Evolutionary conservation across 2,113 vertebrate genomes (phyloP), one percentile per base, ranked within the genome.

Genomic region (Dipodomys ordii): DNA sequence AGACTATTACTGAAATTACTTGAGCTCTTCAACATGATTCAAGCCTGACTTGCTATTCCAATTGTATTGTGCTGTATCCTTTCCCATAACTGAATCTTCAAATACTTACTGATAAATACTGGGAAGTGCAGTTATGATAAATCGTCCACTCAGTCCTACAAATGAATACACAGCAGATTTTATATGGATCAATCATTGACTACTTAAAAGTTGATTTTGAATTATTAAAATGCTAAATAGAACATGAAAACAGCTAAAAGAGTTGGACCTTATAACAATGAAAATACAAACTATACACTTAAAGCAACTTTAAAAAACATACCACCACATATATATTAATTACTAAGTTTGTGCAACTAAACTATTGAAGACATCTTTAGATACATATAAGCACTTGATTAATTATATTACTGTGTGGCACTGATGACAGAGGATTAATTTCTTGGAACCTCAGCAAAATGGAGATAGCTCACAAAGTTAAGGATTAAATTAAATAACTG

Each of bases 101-200:
- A 27, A 82, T 94, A 99, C 99, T 99, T 98, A 99, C 99, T 99
- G 99, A 93, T 99, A 99, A 93, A 99, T 99, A 20, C 99, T 99
- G 73, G 99, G 99, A 97, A 99, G 99, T 10, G 99, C 99, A n/a
- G 99, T 99, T 95, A 99, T 99, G 96, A 99, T 97, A 97, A 99
- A 99, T 84, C 99, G 97, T 4, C 99, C 99, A 62, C 99, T 99
- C 93, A 99, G 95, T 79, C 99, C 99, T 99, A 96, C 1, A 98
- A 96, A 89, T 92, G 57, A 95, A 81, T 10, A 96, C 2, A 88
- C 2, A 89, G 30, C 3, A 74, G 12, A 23, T 90, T 87, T 93
- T 57, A 86, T 44, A 89, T 69, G 12, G n/a, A n/a, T 13, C 65
- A 87, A 49, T 82, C 57, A 67, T 28, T 72, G 11, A 73, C 25